Base-by-base conservation (phyloP, 2,888 invertebrate genomes). In the Andrena fulva region DNA sequence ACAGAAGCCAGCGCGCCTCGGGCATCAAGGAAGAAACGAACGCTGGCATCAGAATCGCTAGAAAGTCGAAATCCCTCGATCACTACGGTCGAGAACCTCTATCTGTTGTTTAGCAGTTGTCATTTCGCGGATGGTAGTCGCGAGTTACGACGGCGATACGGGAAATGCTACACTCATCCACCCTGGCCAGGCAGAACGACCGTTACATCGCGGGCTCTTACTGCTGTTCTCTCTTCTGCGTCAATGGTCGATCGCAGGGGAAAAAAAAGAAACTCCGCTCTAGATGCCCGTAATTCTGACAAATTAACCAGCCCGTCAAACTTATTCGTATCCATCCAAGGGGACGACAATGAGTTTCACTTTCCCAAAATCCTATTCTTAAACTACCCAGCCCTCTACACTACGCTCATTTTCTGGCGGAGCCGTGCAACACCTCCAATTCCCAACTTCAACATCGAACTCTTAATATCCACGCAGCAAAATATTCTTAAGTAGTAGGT, bases 141-240 rank as follows among this genome's bases (percentile, higher is more conserved):
- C 86, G 86, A 90, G 91, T 91, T 91, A 91, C 90, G 90, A 89
- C 88, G 89, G 90, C 91, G 91, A 91, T 92, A 88, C 90, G 91
- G 89, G 91, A 93, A 93, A 93, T 91, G 91, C 90, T 91, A 84
- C 92, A 92, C 91, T 93, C 93, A 91, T 92, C 91, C 90, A 90
- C 90, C 90, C 90, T 92, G 92, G 88, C 93, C 90, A 92, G 92
- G 92, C 93, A 92, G 91, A 93, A 93, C 92, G 90, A 91, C 93
- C 93, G 93, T 93, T 93, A 92, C 90, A 89, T 89, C 86, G 84
- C 68, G 64, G 69, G 69, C 76, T 80, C 82, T 80, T 71, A 71
- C 84, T 52, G 64, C 29, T 72, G 71, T 81, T 85, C 85, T 84
- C 85, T 87, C 79, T 88, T 84, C 84, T 88, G 86, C 85, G 80